Percentiles rank a stretch among this genome's conserved stretches.
Evolutionary conservation across 1,140 invertebrate genomes (phyloP).

Genomic region (Rhynchophorus ferrugineus): DNA sequence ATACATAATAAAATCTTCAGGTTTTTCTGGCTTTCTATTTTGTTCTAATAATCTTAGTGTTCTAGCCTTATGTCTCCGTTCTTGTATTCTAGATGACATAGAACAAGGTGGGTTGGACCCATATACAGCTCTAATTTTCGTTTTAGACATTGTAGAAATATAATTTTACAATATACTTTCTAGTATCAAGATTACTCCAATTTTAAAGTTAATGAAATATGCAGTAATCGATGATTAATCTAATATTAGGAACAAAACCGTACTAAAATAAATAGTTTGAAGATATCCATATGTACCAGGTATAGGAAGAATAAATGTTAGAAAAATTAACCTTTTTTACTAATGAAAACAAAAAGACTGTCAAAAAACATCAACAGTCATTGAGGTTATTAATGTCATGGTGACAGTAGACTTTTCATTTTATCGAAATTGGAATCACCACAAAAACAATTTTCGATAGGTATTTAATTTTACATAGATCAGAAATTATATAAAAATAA

Average conservation of each 20-base stretch:
- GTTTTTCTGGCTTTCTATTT: conserved; percentile 70
- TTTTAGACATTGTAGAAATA: conserved; percentile 48
- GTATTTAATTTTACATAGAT: no score
- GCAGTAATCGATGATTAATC: not conserved
- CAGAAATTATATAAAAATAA: no score
- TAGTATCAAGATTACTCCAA: no score
- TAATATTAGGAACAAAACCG: not conserved
- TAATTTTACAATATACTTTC: no score
- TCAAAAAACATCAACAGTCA: not conserved
- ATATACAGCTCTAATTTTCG: conserved; percentile 48
- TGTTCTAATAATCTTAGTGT: conserved; percentile 55
- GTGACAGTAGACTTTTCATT: no score
- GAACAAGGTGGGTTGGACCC: conserved; percentile 68
- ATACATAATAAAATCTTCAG: conserved; percentile 82
- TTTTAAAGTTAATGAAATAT: no score
- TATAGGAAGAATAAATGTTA: no score
- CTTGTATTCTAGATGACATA: conserved; percentile 59
- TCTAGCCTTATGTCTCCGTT: conserved; percentile 58
- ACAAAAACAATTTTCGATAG: no score
- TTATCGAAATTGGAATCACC: no score
- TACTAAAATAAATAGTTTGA: not conserved
- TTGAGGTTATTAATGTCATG: no score
- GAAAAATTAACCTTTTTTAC: not conserved
- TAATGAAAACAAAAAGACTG: not conserved
- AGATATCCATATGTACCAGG: no score